Evolutionary conservation across 2,113 vertebrate species (phyloP).

Genomic region (Xyliphius kryptos): DNA sequence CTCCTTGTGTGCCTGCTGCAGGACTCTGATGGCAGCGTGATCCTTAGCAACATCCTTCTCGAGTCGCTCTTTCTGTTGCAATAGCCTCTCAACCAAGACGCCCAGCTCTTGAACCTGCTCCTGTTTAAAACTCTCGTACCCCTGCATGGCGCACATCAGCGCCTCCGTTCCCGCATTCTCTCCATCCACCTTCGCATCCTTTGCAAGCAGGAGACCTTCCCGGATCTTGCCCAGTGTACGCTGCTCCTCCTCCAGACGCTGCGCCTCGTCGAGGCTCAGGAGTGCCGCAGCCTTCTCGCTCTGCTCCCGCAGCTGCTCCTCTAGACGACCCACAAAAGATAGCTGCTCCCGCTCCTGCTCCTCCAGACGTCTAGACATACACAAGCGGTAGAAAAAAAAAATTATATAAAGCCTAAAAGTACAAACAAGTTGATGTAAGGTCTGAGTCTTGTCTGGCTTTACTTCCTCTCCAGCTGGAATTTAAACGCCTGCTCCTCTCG

Average conservation of each 20-base stretch:
- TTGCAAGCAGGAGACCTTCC: constrained; percentile 72
- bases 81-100: constrained; percentile 65
- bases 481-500: constrained; percentile 72
- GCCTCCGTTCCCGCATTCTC: constrained; percentile 55
- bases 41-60: constrained; percentile 69
- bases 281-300: constrained; percentile 67
- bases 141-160: constrained; percentile 45
- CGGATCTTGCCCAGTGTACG: constrained; percentile 74
- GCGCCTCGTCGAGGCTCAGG: constrained; percentile 61
- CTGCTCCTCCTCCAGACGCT: constrained; percentile 73
- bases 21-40: constrained; percentile 49
- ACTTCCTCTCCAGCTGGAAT: constrained; percentile 39
- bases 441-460: neutral
- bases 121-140: constrained; percentile 75
- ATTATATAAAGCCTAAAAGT: too few relatives aligned
- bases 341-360: constrained; percentile 81
- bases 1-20: constrained; percentile 52
- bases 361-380: constrained; percentile 67
- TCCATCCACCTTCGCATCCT: constrained; percentile 68
- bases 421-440: too few relatives aligned
- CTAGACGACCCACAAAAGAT: constrained; percentile 75
- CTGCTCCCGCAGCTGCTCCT: constrained; percentile 81
- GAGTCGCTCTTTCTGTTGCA: constrained; percentile 67
- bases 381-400: too few relatives aligned
- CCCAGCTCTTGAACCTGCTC: constrained; percentile 73